Evolutionary conservation across 2,797 vertebrate genomes (phyloP), one percentile per base, ranked within the genome.

Genomic region (Brachyalestes nurse): DNA sequence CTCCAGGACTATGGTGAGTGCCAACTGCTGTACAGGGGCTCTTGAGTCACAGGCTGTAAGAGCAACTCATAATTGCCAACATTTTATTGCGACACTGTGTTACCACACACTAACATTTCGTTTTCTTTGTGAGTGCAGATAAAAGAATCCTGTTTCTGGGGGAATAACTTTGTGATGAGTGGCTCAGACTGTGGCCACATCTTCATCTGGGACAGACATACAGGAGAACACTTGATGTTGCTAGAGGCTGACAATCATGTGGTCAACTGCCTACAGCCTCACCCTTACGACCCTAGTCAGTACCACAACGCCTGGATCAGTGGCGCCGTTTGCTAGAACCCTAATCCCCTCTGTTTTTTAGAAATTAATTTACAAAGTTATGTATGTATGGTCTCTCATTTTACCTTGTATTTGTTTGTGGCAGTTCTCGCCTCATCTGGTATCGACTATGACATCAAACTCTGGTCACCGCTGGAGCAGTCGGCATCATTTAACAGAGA

Each of bases 221-320:
- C 96, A 0, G 96, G 96, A 0, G 97, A 99, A 85, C 97, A 98
- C 81, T 91, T 99, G 80, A 99, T 99, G 98, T 94, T 99, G 79
- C 93, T 99, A 77, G 98, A 99, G 86, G 98, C 98, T 8, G 98
- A 99, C 92, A 99, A 99, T 92, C 98, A 99, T 0, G 98, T 99
- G 98, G 98, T 51, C n/a, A 70, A 49, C 45, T 70, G 45, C 16
- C n/a, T 70, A 23, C 67, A 70, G 45, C 67, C 98, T 69, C 98
- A 99, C 89, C 98, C 97, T 0, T 99, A 96, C 40, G 97, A 99
- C 89, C 98, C 98, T 89, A 98, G 98, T 99, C 92, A 96, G 97
- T 89, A 34, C 67, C 21, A 47, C 42, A 23, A 19, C n/a, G 34
- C 34, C 34, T 2, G 34, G 34, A 34, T 34, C 34, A 47, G 42